Conservation (phyloP, 1,140 invertebrate genomes). For the Lepidurus arcticus region DNA sequence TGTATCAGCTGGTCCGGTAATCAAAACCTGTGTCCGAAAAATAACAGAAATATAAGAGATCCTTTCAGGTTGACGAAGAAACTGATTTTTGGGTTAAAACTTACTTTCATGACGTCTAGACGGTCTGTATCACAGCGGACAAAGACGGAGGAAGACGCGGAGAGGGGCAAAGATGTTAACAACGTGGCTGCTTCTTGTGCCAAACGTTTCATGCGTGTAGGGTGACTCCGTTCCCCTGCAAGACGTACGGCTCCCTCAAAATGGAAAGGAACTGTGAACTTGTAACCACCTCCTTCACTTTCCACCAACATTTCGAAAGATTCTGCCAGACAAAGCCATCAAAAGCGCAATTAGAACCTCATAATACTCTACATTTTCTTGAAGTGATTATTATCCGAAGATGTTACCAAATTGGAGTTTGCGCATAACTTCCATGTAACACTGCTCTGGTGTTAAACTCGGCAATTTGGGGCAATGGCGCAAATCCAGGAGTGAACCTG, state of each 20-base stretch:
- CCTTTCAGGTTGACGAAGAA: not conserved
- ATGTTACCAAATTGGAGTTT: constrained; percentile 75
- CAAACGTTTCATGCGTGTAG: constrained; percentile 79
- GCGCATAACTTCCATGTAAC: constrained; percentile 78
- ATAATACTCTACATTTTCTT: not conserved
- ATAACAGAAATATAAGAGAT: not conserved
- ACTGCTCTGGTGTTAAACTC: constrained; percentile 49
- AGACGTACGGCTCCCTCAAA: constrained; percentile 82
- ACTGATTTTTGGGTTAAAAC: constrained; percentile 26
- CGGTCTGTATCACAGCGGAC: constrained; percentile 90
- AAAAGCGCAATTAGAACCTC: constrained; percentile 23
- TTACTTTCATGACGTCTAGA: constrained; percentile 89
- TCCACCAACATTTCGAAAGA: constrained; percentile 87
- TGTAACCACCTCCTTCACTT: constrained; percentile 55
- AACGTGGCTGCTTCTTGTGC: constrained; percentile 93
- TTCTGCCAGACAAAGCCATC: constrained; percentile 51
- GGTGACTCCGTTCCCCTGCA: constrained; percentile 76
- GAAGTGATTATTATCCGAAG: not conserved
- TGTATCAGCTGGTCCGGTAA: constrained; percentile 83
- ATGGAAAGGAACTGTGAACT: constrained; percentile 82
- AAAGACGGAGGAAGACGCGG: constrained; percentile 90
- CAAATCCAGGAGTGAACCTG: not conserved
- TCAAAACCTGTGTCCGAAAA: constrained; percentile 64
- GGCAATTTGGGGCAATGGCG: not conserved
- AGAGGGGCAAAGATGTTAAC: constrained; percentile 86